Evolutionary conservation across 1,140 invertebrate species (phyloP), one percentile per base, ranked within the genome.

Genomic region (Saccostrea glomerata): DNA sequence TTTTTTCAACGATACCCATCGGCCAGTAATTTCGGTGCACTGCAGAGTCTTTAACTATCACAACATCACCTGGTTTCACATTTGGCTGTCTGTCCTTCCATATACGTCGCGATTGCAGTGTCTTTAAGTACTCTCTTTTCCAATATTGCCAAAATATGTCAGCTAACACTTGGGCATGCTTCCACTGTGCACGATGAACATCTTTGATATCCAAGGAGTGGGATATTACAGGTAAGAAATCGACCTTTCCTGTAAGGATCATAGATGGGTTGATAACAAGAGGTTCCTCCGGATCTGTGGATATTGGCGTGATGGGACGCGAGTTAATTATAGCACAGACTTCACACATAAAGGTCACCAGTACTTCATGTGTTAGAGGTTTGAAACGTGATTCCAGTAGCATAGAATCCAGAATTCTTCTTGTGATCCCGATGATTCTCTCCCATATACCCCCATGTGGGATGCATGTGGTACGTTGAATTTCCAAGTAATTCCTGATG

Each of bases 401-500:
- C 70, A 90, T 88, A 7, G 73, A 54, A 83, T 90, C 85, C 36
- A 91, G 30, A 13, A 89, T 86, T 30, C 82, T 83, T 9, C 90
- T 17, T 15, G 88, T 63, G 5, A 89, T 66, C 6, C 90, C 87
- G 23, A 91, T 87, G 73, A 87, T 84, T 15, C 82, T 23, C 47
- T 91, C 90, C 89, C 86, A 63, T 36, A 82, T 84, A 25, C 47
- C 56, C 47, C 63, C 82, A 84, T 73, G 60, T 86, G 70, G n/a
- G 73, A 88, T 54, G 84, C 66, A 30, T 86, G 86, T 2, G 90
- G 90, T 55, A 88, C 73, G 56, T 91, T 91, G 66, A 91, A 90
- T 4, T 55, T 82, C 90, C 90, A 90, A 36, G 17, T 47, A 17
- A 83, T 66, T 40, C 82, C 77, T 6, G 15, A n/a, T 17, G 87